A percentile compares a stretch with the other conserved stretches of the same genome.
phyloP scores from a whole-genome alignment of 1,140 invertebrate genomes.

The Drosophila rhopaloa region DNA sequence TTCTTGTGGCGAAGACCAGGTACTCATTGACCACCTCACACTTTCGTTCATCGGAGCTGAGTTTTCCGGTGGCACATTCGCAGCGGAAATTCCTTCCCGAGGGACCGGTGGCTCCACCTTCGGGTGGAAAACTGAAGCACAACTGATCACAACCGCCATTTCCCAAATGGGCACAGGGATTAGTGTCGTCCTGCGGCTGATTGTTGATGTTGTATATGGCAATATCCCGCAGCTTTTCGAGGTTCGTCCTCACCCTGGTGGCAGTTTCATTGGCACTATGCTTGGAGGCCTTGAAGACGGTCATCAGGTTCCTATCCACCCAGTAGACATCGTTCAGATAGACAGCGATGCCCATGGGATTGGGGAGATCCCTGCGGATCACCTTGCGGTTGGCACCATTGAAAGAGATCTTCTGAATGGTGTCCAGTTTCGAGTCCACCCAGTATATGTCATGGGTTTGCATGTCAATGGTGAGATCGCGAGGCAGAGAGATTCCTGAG shows the following conservation, averaged over 20 bases:
- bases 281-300: conserved; percentile 94
- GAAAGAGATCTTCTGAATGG: conserved; percentile 94
- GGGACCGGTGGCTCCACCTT: conserved; percentile 68
- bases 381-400: conserved; percentile 92
- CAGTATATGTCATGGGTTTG: conserved; percentile 98
- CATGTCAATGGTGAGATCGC: conserved; percentile 97
- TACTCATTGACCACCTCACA: conserved; percentile 95
- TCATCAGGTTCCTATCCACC: conserved; percentile 97
- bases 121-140: conserved; percentile 95
- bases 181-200: conserved; percentile 92
- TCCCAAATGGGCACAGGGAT: conserved; percentile 90
- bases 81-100: conserved; percentile 88
- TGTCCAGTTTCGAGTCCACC: conserved; percentile 97
- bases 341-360: conserved; percentile 97
- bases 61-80: conserved; percentile 95
- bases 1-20: conserved; percentile 95
- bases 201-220: conserved; percentile 95
- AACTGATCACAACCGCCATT: conserved; percentile 96
- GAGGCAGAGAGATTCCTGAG: conserved; percentile 95
- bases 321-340: conserved; percentile 95
- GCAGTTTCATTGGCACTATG: conserved; percentile 89
- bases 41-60: conserved; percentile 87
- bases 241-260: conserved; percentile 91
- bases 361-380: conserved; percentile 95
- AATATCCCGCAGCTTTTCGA: conserved; percentile 94